Evolutionary conservation across 2,113 vertebrate species (phyloP).

Genomic region (Oceanites oceanicus): DNA sequence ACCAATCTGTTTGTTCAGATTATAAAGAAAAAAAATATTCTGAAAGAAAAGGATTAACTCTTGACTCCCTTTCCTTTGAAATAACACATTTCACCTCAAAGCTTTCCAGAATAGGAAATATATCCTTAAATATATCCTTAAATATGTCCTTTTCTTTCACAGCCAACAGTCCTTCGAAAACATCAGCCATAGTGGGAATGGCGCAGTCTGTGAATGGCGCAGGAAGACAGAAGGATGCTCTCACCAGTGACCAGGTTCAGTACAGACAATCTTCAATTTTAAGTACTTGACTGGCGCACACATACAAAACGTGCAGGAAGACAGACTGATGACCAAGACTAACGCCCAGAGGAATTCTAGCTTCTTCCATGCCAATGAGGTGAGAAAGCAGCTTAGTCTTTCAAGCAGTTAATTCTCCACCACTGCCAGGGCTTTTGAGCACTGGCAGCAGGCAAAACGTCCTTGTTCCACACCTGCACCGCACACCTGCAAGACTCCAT

Average conservation of each 20-base stretch:
- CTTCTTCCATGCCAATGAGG: background rate
- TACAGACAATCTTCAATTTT: background rate
- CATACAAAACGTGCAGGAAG: accelerated
- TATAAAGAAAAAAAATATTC: background rate
- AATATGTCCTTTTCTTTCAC: background rate
- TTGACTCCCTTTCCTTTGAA: background rate
- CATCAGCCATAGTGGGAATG: background rate
- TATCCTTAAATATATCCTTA: background rate
- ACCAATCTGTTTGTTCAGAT: background rate
- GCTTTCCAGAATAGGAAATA: background rate
- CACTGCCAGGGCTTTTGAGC: background rate
- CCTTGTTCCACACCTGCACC: background rate
- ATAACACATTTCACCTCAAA: background rate
- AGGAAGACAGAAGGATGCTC: background rate
- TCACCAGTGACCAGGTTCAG: background rate
- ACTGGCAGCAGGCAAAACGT: background rate
- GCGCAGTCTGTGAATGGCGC: background rate
- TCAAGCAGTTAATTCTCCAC: background rate
- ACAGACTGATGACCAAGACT: background rate
- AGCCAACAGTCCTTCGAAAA: background rate
- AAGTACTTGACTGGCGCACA: background rate
- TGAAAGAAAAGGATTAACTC: background rate
- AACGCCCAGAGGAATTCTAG: background rate
- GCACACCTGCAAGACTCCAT: background rate
- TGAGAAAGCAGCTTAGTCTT: background rate